A percentile compares a stretch with the other conserved stretches of the same genome.
These are phyloP conservation scores for Vireo altiloquus DNA, from an alignment of 2,113 vertebrate genomes.

Conservation along the genomic window DNA sequence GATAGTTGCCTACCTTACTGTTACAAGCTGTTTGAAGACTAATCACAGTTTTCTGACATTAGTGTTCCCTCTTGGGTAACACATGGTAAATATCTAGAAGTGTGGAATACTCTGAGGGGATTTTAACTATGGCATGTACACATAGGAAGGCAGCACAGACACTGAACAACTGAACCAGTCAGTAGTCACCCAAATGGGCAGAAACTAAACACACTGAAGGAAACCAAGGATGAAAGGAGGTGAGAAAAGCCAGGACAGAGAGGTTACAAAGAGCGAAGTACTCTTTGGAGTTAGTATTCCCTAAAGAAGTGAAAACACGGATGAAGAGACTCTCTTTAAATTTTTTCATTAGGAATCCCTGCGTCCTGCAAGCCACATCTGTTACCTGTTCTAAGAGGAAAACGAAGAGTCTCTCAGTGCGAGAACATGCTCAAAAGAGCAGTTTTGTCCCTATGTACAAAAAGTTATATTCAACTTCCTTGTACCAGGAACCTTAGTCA, in stretches of 20 bases:
- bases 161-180: not conserved
- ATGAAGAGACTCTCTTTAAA: not conserved
- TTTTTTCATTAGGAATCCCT: not conserved
- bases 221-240: not conserved
- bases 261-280: not conserved
- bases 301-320: not conserved
- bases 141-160: not conserved
- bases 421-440: not conserved
- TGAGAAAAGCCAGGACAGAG: not conserved
- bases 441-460: not conserved
- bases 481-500: not conserved
- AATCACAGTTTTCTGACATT: not conserved
- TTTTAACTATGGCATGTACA: not conserved
- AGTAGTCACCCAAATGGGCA: not conserved
- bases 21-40: not conserved
- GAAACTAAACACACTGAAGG: not conserved
- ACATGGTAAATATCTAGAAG: not conserved
- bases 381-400: not conserved
- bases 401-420: not conserved
- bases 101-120: not conserved
- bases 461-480: not conserved
- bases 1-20: not conserved
- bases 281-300: not conserved
- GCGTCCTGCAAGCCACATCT: not conserved
- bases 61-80: not conserved